Base-by-base conservation (phyloP, 2,113 vertebrate species). In the Epinephelus fuscoguttatus region DNA sequence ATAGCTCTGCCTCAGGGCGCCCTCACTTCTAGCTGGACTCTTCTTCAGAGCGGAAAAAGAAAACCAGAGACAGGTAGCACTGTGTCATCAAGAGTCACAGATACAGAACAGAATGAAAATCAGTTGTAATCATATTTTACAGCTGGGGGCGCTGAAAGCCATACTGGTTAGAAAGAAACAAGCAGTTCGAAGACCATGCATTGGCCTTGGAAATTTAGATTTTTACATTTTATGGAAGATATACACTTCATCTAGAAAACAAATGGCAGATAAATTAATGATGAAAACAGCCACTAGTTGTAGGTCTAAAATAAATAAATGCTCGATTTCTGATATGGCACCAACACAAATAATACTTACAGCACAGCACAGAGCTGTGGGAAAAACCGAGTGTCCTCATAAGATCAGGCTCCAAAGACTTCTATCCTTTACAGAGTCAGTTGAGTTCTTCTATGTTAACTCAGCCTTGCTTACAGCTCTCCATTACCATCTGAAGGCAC, bases 1-100 rank as follows among this genome's bases (percentile, higher is more conserved):
- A 96, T 96, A 7, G 62, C 88, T 40, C 6, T 52, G 71, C 60
- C 79, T 70, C 62, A 1, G 71, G 75, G 23, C 25, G 2, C 37
- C 50, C 23, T 83, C 63, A 10, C 63, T 47, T 67, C 75, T 59
- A 57, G 55, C 70, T 75, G 50, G 56, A 68, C 45, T 40, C 27
- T 56, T 10, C 81, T 84, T 68, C 76, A 75, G 42, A 80, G 4
- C 2, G 3, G 4, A 0, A 17, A 42, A 69, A 56, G 62, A 2
- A 55, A 76, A 42, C 1, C 3, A 19, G 21, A 71, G 6, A 23
- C 10, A 56, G 37, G 12, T 25, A 27, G 23, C 25, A 4, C 56
- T 59, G 13, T 23, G 14, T 45, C 21, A 15, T 45, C 12, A 45
- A 19, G 21, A 64, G 45, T 8, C 60, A 62, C 33, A 40, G 18